A percentile compares a stretch with the other conserved stretches of the same genome.
Conservation (phyloP, 2,797 vertebrate species). For the Aeoliscus strigatus region DNA sequence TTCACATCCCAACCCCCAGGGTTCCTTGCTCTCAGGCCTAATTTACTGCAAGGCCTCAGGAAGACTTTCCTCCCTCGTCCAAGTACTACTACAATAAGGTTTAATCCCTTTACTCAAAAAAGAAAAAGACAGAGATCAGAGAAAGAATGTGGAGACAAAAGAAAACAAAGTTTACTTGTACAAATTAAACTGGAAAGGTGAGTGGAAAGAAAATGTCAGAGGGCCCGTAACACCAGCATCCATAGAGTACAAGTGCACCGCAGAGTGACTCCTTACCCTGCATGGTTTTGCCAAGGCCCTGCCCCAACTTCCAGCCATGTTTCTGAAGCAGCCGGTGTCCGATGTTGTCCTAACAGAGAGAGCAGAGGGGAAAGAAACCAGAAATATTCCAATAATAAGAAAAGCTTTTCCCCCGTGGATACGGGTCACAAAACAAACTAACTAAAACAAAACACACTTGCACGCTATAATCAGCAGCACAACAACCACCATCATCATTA, state of each 20-base stretch:
- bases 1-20: slow-evolving; percentile 3
- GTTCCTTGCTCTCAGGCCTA: background rate
- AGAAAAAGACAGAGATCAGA: slow-evolving; percentile 39
- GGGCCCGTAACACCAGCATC: slow-evolving; percentile 40
- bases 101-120: slow-evolving; percentile 21
- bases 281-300: slow-evolving; percentile 97
- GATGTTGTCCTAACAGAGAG: slow-evolving; percentile 99
- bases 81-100: slow-evolving; percentile 17
- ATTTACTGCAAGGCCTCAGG: slow-evolving; percentile 8
- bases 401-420: slow-evolving; percentile 83
- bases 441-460: slow-evolving; percentile 59
- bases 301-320: slow-evolving; percentile 99
- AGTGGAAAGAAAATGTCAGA: slow-evolving; percentile 44
- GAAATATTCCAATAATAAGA: slow-evolving; percentile 99
- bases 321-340: slow-evolving; percentile 99
- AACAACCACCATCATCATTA: slow-evolving; percentile 64
- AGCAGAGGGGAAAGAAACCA: slow-evolving; percentile 93
- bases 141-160: slow-evolving; percentile 37
- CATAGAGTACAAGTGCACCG: slow-evolving; percentile 16
- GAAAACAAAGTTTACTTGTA: slow-evolving; percentile 20
- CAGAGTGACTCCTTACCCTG: slow-evolving; percentile 85
- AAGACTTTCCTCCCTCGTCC: slow-evolving; percentile 20
- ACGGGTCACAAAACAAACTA: slow-evolving; percentile 54
- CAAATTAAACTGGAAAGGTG: slow-evolving; percentile 27
- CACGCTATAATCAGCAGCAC: slow-evolving; percentile 70